Evolutionary conservation across 2,888 invertebrate genomes (phyloP).

Genomic region (Euplagia quadripunctaria): DNA sequence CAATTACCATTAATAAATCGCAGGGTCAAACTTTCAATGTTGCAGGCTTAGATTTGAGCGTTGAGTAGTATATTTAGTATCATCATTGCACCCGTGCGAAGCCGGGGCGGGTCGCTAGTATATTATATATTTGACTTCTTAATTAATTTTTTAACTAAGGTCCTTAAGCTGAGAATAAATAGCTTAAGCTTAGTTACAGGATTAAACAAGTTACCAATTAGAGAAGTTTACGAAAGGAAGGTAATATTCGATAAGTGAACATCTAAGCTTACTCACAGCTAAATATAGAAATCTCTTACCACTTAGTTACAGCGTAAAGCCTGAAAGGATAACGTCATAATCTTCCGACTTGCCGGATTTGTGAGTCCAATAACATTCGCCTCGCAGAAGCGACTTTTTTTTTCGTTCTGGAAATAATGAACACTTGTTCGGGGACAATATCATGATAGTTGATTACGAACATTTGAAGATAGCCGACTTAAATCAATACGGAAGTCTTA

Average conservation of each 20-base stretch:
- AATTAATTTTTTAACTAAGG: not conserved
- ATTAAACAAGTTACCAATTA: not conserved
- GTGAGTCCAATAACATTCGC: not conserved
- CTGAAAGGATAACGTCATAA: conserved; percentile 1
- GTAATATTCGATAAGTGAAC: not conserved
- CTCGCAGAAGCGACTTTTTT: not conserved
- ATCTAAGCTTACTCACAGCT: not conserved
- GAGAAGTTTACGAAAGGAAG: not conserved
- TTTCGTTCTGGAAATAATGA: not conserved
- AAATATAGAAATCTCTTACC: not conserved
- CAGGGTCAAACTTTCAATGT: no score
- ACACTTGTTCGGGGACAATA: not conserved
- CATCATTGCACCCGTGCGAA: no score
- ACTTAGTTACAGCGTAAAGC: not conserved
- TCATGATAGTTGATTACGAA: no score
- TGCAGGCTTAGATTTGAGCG: no score
- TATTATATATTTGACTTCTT: not conserved
- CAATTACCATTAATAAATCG: no score
- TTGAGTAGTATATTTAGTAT: no score
- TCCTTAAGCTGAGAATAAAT: not conserved
- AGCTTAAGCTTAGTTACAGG: not conserved
- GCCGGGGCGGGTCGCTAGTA: no score
- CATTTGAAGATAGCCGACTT: no score
- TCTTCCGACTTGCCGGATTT: not conserved
- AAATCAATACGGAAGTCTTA: no score